Evolutionary conservation across 2,888 invertebrate genomes (phyloP), one percentile per base, ranked within the genome.

Genomic region (Tinea trinotella): DNA sequence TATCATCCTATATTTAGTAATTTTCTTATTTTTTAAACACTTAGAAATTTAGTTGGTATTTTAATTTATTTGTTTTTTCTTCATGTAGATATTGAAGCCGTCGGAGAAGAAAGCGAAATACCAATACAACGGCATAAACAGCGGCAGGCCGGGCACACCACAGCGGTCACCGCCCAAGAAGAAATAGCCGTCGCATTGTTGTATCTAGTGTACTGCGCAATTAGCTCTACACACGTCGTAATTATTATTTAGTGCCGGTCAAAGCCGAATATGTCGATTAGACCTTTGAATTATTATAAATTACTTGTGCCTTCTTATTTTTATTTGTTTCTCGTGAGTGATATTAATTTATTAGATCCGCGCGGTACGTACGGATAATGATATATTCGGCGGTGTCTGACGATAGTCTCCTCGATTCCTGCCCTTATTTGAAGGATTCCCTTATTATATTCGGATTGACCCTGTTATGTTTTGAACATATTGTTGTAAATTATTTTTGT

Each of bases 61-160:
- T n/a, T n/a, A n/a, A n/a, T n/a, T n/a, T n/a, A n/a, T n/a, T n/a
- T n/a, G n/a, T n/a, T n/a, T n/a, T n/a, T n/a, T n/a, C n/a, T n/a
- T n/a, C n/a, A n/a, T 77, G 12, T 79, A 99, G 98, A 99, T 99
- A 69, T 87, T 99, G 82, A 99, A 99, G 85, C 99, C 99, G 68
- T 98, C 98, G 58, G 99, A 99, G 88, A 99, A 99, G 88, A 99
- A 99, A 88, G 98, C 99, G 64, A 99, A 99, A 87, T 99, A 98
- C 84, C 96, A 98, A 76, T 99, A 99, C 86, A 92, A 92, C 66
- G 94, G 94, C 65, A 90, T 93, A 83, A 94, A 94, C 81, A 93
- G 93, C 59, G 93, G 93, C 59, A 90, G 97, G 88, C 92, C 95
- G 61, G 91, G 93, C 62, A 94, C 95, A 69, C 94, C 94, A 63